Percentiles rank a stretch among this genome's conserved stretches.
These are phyloP conservation scores for Actinia equina DNA, from an alignment of 64 coral and sea anemone species.

Conservation along the genomic window DNA sequence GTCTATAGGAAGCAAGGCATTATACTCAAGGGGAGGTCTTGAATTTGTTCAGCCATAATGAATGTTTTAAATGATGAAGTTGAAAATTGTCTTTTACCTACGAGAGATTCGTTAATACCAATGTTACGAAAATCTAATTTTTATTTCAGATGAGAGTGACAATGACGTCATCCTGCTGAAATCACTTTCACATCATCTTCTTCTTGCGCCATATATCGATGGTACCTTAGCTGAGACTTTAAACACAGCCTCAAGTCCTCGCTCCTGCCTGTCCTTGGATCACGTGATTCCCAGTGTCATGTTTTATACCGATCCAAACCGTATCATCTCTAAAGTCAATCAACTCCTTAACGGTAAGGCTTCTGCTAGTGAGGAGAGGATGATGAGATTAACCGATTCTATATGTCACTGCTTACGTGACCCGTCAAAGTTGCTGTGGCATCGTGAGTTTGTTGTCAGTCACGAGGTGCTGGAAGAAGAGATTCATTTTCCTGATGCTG, in stretches of 20 bases:
- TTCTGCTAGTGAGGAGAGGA: conserved; percentile 29
- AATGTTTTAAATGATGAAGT: no score
- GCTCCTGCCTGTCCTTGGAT: conserved; percentile 54
- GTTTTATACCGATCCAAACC: conserved; percentile 60
- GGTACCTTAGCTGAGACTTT: conserved; percentile 39
- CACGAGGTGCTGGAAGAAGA: conserved; percentile 50
- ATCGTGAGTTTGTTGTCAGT: conserved; percentile 48
- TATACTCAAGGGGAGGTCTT: no score
- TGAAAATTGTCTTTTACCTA: no score
- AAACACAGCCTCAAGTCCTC: conserved; percentile 50
- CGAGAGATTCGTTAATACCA: not conserved
- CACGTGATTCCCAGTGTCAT: conserved; percentile 64
- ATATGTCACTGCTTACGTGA: conserved; percentile 69
- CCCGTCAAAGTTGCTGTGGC: not conserved
- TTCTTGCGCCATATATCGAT: conserved; percentile 47
- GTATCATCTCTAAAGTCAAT: conserved; percentile 29
- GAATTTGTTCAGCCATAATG: no score
- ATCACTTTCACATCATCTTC: conserved; percentile 24
- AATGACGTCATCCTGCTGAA: not conserved
- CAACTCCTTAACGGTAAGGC: conserved; percentile 26
- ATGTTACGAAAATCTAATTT: not conserved
- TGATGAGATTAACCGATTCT: conserved; percentile 39
- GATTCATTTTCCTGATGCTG: conserved; percentile 54
- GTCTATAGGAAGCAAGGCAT: no score
- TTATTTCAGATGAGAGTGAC: not conserved